These are phyloP conservation scores for Drosophila guanche DNA, from an alignment of 1,140 invertebrate genomes.

Conservation along the genomic window DNA sequence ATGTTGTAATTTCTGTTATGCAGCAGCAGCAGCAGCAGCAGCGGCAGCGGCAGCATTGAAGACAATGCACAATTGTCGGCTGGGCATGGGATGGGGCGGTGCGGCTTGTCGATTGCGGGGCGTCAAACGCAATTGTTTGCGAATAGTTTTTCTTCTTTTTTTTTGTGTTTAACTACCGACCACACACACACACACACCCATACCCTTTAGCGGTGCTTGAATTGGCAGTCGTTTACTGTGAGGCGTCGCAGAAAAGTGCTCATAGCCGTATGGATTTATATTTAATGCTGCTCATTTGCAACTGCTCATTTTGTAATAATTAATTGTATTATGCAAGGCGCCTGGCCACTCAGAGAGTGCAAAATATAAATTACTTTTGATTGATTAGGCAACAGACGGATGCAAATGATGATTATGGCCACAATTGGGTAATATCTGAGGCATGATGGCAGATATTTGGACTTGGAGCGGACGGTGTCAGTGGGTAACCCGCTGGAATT, in stretches of 20 bases:
- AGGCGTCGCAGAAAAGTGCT: conserved; percentile 17
- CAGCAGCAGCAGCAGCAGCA: conserved; percentile 6
- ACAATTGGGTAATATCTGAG: conserved; percentile 20
- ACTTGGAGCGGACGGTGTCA: conserved; percentile 7
- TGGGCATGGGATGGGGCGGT: neutral
- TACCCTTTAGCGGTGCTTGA: neutral
- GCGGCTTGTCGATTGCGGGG: conserved; percentile 11
- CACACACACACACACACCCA: conserved; percentile 18
- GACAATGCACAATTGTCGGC: conserved; percentile 51
- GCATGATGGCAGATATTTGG: conserved; percentile 9
- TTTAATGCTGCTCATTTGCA: conserved; percentile 44
- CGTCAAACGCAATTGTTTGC: conserved; percentile 51
- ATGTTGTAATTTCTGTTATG: conserved; percentile 54
- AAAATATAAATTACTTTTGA: conserved; percentile 23
- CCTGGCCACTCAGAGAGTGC: conserved; percentile 25
- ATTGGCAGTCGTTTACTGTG: conserved; percentile 8
- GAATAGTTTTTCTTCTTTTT: conserved; percentile 40
- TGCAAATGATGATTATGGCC: conserved; percentile 30
- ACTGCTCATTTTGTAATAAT: conserved; percentile 44
- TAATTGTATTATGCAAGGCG: conserved; percentile 42
- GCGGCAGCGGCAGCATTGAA: conserved; percentile 11
- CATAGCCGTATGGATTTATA: conserved; percentile 25
- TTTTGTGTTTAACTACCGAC: conserved; percentile 23
- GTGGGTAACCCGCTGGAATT: neutral
- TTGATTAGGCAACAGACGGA: conserved; percentile 32